These are phyloP conservation scores for Pteropus rufus DNA, from an alignment of 2,797 vertebrate genomes.

Conservation along the genomic window DNA sequence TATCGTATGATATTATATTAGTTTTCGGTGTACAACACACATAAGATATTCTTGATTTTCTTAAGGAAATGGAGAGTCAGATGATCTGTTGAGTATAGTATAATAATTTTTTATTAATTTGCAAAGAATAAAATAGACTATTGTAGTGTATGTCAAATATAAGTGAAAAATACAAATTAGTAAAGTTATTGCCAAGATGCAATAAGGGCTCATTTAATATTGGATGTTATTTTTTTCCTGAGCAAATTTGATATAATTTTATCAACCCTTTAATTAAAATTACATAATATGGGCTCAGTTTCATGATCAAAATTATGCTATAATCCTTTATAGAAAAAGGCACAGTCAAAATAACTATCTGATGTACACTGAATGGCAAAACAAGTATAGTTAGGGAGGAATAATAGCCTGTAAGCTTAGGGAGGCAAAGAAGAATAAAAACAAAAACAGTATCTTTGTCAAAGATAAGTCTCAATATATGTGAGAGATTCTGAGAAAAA, in stretches of 20 bases:
- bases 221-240: background rate
- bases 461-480: background rate
- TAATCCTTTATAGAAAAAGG: background rate
- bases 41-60: background rate
- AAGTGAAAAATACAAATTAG: background rate
- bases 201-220: background rate
- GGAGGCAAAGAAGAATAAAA: fast-evolving
- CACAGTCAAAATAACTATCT: background rate
- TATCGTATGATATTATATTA: background rate
- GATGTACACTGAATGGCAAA: background rate
- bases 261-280: background rate
- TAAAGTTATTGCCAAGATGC: background rate
- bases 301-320: background rate
- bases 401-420: background rate
- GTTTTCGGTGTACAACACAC: background rate
- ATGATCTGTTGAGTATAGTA: background rate
- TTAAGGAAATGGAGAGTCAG: background rate
- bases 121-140: background rate
- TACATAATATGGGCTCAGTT: background rate
- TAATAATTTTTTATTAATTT: background rate
- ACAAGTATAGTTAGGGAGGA: background rate
- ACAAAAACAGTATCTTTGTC: background rate
- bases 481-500: background rate
- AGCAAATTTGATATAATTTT: background rate
- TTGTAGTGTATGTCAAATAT: background rate